A percentile compares a stretch with the other conserved stretches of the same genome.
Conservation (phyloP, 2,888 invertebrate species). For the Drosophila eohydei region DNA sequence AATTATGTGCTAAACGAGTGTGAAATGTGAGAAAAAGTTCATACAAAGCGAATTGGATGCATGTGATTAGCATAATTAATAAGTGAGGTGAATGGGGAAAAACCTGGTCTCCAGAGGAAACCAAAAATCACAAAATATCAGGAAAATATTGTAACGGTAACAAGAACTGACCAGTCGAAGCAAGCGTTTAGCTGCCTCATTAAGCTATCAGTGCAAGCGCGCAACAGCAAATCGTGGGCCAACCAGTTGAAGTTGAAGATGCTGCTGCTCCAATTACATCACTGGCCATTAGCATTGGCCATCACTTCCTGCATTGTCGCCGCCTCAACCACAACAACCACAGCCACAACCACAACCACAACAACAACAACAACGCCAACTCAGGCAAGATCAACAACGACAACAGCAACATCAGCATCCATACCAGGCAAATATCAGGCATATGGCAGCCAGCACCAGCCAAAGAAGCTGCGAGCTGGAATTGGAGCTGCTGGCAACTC, state of each 20-base stretch:
- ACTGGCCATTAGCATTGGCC: constrained; percentile 77
- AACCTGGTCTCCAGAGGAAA: constrained; percentile 2
- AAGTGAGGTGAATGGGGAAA: constrained; percentile 45
- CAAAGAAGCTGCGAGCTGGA: constrained; percentile 59
- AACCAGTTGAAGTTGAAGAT: constrained; percentile 61
- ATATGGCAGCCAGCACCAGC: constrained; percentile 68
- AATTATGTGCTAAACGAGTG: constrained; percentile 56
- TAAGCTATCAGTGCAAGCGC: constrained; percentile 63
- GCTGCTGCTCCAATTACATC: constrained; percentile 81
- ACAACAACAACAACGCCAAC: constrained; percentile 27
- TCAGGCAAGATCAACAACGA: constrained; percentile 15
- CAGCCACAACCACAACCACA: background rate
- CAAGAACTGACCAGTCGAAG: background rate
- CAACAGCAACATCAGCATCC: constrained; percentile 50
- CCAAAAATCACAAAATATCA: constrained; percentile 14
- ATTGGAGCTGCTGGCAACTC: constrained; percentile 36
- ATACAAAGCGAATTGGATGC: constrained; percentile 36
- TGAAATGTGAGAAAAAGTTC: constrained; percentile 48
- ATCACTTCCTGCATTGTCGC: constrained; percentile 80
- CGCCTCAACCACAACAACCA: constrained; percentile 46
- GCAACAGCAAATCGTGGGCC: constrained; percentile 32
- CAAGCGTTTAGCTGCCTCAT: constrained; percentile 52
- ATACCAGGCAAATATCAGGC: constrained; percentile 83
- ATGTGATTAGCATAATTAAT: constrained; percentile 77
- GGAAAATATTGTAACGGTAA: constrained; percentile 51